Base-by-base conservation (phyloP, 2,113 vertebrate species). In the Brienomyrus longianalis region DNA sequence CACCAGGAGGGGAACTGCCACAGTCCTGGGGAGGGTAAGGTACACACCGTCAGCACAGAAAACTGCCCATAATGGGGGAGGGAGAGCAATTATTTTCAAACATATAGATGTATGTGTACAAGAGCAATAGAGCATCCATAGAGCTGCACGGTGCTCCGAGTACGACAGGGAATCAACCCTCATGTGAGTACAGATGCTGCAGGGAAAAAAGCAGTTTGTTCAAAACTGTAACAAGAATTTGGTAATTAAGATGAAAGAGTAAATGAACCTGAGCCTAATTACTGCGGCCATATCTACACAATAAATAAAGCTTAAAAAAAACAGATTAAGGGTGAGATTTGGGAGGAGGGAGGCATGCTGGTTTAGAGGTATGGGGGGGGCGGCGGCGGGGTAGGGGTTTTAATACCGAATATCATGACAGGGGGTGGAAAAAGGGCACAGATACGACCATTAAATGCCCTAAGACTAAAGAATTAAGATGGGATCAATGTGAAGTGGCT, bases 381-480 rank as follows among this genome's bases (percentile, higher is more conserved):
- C 31, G 31, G 31, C 31, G 31, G 31, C 1, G 50, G 39, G 70
- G 43, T 0, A 15, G 50, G 17, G 48, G 54, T 1, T 17, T 77
- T 77, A 77, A 77, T 43, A 43, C 15, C 10, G 5, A 80, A 80
- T 80, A 80, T 4, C 1, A 80, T 80, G 74, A 43, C 3, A 56
- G 74, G 35, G 31, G 70, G 27, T 8, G 56, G 56, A 23, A 62
- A 62, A n/a, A 62, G 35, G 15, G 62, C 62, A 70, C 62, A 70
- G 62, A 70, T 70, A 31, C n/a, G 27, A 70, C 62, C 3, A 31
- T 70, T 43, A 80, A 43, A 43, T 89, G 27, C 45, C 92, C 89
- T 93, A 90, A 91, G 90, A 90, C 93, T 94, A 94, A 94, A 92
- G 92, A 84, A 90, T 88, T 91, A 92, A 94, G 17, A 66, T 91